Percentiles rank a stretch among this genome's conserved stretches.
Evolutionary conservation across 2,797 vertebrate genomes (phyloP).

Genomic region (Centropyge bicolor): DNA sequence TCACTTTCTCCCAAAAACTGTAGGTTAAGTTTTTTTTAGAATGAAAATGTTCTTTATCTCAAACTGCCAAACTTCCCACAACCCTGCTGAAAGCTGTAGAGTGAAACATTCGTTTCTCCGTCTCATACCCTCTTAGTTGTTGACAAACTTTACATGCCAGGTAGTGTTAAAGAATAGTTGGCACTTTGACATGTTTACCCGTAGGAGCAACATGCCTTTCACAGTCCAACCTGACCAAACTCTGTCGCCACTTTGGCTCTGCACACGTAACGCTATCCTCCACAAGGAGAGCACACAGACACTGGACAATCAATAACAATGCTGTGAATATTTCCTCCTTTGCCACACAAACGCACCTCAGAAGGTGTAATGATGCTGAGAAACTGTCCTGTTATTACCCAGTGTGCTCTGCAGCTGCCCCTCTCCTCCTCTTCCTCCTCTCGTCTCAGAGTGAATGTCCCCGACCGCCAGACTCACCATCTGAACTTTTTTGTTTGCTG

Average conservation of each 20-base stretch:
- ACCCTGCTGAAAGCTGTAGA: background rate
- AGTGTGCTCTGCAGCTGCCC: conserved; percentile 21
- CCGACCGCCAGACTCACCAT: background rate
- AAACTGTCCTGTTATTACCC: conserved; percentile 10
- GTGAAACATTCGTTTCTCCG: background rate
- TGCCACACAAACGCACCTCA: conserved; percentile 9
- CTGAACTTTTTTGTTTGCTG: background rate
- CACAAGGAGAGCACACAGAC: conserved; percentile 32
- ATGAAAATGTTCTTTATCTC: background rate
- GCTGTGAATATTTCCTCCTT: conserved; percentile 55
- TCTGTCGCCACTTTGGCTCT: conserved; percentile 20
- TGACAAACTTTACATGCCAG: background rate
- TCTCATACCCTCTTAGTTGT: background rate
- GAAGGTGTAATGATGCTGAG: conserved; percentile 42
- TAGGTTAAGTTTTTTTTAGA: background rate
- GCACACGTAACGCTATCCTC: conserved; percentile 9
- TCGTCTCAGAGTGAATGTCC: conserved; percentile 5
- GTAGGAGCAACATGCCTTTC: background rate
- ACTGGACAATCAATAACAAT: conserved; percentile 69
- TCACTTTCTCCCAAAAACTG: background rate
- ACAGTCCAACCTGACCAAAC: conserved; percentile 18
- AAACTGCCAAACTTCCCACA: conserved; percentile 33
- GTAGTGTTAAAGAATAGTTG: conserved; percentile 1
- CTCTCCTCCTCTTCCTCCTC: conserved; percentile 11
- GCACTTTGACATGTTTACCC: background rate